phyloP scores from a whole-genome alignment of 2,797 vertebrate genomes.

The Macroramphosus scolopax region DNA sequence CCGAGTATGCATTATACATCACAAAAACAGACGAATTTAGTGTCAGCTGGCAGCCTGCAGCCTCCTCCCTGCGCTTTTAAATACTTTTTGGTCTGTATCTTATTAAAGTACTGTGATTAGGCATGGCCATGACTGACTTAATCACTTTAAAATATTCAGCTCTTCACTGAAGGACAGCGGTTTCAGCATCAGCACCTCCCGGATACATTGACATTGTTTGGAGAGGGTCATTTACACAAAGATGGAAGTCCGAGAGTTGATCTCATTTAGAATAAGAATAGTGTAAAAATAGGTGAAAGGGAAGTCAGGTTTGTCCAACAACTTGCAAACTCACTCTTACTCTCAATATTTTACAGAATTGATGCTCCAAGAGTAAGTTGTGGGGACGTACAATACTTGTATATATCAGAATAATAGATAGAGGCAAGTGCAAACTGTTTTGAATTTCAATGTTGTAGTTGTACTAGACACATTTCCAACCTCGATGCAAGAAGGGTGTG shows the following conservation, averaged over 20 bases:
- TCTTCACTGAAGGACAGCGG: slow-evolving; percentile 23
- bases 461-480: no score
- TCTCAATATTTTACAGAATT: background rate
- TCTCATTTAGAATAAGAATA: slow-evolving; percentile 24
- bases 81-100: slow-evolving; percentile 54
- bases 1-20: slow-evolving; percentile 61
- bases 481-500: no score
- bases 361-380: no score
- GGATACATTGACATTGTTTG: slow-evolving; percentile 23
- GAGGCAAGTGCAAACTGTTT: no score
- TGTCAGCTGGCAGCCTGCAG: slow-evolving; percentile 48
- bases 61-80: slow-evolving; percentile 33
- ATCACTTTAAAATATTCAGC: slow-evolving; percentile 51
- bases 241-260: slow-evolving; percentile 37
- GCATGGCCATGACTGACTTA: slow-evolving; percentile 29
- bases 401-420: no score
- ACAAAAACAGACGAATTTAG: slow-evolving; percentile 57
- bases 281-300: slow-evolving; percentile 27
- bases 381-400: no score
- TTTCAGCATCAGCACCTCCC: slow-evolving; percentile 23
- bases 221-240: slow-evolving; percentile 18
- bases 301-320: slow-evolving; percentile 8
- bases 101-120: slow-evolving; percentile 52
- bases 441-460: no score
- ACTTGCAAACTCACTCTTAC: slow-evolving; percentile 6